Conservation (phyloP, 2,888 invertebrate genomes). For the Thymelicus sylvestris region DNA sequence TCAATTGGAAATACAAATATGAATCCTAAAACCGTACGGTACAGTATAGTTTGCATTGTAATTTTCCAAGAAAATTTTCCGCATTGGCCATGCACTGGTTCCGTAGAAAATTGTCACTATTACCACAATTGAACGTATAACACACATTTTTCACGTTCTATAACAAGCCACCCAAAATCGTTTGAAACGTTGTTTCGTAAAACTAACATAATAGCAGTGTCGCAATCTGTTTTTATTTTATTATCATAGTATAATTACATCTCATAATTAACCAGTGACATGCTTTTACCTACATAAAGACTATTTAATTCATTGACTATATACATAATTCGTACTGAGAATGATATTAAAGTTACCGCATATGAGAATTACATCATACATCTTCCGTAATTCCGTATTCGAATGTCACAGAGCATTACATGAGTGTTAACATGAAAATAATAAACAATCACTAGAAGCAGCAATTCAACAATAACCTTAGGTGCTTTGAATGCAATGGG, state of each 20-base stretch:
- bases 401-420: neutral
- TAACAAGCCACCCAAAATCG: neutral
- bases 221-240: neutral
- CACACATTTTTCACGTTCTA: slow-evolving; percentile 24
- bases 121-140: slow-evolving; percentile 57
- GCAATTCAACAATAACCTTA: no score
- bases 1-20: neutral
- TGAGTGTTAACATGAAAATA: neutral
- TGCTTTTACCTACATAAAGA: slow-evolving; percentile 6
- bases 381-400: neutral
- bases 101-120: slow-evolving; percentile 69
- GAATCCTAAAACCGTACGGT: slow-evolving; percentile 34
- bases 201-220: neutral
- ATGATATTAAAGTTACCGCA: neutral
- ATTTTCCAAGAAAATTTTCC: slow-evolving; percentile 49
- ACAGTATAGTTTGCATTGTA: slow-evolving; percentile 46
- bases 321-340: neutral
- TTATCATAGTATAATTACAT: neutral
- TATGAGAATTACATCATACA: neutral
- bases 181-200: neutral
- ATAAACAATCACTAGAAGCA: neutral
- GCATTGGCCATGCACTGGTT: slow-evolving; percentile 70
- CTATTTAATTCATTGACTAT: neutral
- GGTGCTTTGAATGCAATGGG: no score
- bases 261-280: slow-evolving; percentile 10